Conservation (phyloP, 2,888 invertebrate species). For the Volucella bombylans region DNA sequence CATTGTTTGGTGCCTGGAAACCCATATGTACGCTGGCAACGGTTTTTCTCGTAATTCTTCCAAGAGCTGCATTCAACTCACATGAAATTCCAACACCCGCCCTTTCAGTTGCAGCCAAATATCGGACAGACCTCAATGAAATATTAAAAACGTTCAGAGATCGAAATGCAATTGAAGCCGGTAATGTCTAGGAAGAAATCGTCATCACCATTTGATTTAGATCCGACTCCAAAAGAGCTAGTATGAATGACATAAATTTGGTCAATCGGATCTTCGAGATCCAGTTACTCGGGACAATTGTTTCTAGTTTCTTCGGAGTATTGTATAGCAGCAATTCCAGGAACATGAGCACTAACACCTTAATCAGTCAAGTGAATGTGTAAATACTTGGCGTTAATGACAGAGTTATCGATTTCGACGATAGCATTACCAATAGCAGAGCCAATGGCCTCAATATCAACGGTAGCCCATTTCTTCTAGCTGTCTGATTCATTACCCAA, state of each 20-base stretch:
- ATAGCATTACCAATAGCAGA: slow-evolving; percentile 77
- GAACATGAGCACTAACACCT: slow-evolving; percentile 80
- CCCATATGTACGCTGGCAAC: slow-evolving; percentile 80
- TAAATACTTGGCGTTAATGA: slow-evolving; percentile 70
- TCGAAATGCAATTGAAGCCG: slow-evolving; percentile 77
- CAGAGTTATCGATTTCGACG: slow-evolving; percentile 76
- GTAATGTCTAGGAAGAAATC: slow-evolving; percentile 82
- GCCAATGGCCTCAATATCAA: slow-evolving; percentile 77
- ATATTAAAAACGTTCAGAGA: slow-evolving; percentile 79
- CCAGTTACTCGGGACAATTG: slow-evolving; percentile 81
- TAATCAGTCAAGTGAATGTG: slow-evolving; percentile 80
- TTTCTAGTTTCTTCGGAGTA: slow-evolving; percentile 78
- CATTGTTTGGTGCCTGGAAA: slow-evolving; percentile 77
- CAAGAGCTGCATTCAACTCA: slow-evolving; percentile 79
- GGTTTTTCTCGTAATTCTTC: slow-evolving; percentile 78
- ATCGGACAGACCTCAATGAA: slow-evolving; percentile 79
- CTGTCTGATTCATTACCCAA: slow-evolving; percentile 77
- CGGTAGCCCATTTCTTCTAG: slow-evolving; percentile 76
- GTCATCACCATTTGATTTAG: slow-evolving; percentile 77
- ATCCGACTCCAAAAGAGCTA: slow-evolving; percentile 78
- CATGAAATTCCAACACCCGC: slow-evolving; percentile 80
- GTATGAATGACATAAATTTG: slow-evolving; percentile 81
- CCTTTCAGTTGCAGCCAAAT: slow-evolving; percentile 81
- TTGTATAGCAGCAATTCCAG: slow-evolving; percentile 79
- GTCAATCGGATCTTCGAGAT: slow-evolving; percentile 77